Evolutionary conservation across 1,140 invertebrate species (phyloP).

Genomic region (Lepidurus arcticus): DNA sequence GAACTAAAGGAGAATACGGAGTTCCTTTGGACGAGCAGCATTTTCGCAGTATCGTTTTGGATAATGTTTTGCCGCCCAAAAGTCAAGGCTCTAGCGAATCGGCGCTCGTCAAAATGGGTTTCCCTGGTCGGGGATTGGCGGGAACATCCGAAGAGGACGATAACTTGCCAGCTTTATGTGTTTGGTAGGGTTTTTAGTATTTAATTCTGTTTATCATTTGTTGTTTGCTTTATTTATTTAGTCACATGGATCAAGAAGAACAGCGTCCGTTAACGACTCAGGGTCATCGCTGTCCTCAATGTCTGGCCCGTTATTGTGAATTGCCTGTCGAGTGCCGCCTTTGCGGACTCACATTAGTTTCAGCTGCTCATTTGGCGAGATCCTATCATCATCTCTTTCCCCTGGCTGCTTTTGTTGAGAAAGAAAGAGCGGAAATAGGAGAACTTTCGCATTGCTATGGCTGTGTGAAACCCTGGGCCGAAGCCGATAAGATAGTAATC

Average conservation of each 20-base stretch:
- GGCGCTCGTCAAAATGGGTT: slow-evolving; percentile 88
- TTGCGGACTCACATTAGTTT: slow-evolving; percentile 93
- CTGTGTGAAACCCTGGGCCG: slow-evolving; percentile 27
- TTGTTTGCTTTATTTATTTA: slow-evolving; percentile 44
- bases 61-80: slow-evolving; percentile 80
- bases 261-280: slow-evolving; percentile 54
- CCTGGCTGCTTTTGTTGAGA: slow-evolving; percentile 74
- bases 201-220: slow-evolving; percentile 32
- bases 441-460: slow-evolving; percentile 23
- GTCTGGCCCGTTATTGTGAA: slow-evolving; percentile 94
- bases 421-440: neutral
- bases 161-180: slow-evolving; percentile 51
- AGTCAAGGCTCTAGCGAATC: slow-evolving; percentile 58
- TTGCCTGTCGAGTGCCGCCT: slow-evolving; percentile 92
- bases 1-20: slow-evolving; percentile 77
- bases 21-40: slow-evolving; percentile 88
- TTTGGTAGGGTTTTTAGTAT: slow-evolving; percentile 58
- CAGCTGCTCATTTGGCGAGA: slow-evolving; percentile 90
- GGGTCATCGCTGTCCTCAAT: slow-evolving; percentile 94
- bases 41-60: slow-evolving; percentile 64
- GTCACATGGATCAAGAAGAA: slow-evolving; percentile 67
- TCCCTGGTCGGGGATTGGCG: slow-evolving; percentile 44
- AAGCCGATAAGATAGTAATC: slow-evolving; percentile 30
- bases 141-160: slow-evolving; percentile 11
- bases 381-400: slow-evolving; percentile 97